Evolutionary conservation across 2,113 vertebrate genomes (phyloP).

Genomic region (Sphaerodactylus townsendi): DNA sequence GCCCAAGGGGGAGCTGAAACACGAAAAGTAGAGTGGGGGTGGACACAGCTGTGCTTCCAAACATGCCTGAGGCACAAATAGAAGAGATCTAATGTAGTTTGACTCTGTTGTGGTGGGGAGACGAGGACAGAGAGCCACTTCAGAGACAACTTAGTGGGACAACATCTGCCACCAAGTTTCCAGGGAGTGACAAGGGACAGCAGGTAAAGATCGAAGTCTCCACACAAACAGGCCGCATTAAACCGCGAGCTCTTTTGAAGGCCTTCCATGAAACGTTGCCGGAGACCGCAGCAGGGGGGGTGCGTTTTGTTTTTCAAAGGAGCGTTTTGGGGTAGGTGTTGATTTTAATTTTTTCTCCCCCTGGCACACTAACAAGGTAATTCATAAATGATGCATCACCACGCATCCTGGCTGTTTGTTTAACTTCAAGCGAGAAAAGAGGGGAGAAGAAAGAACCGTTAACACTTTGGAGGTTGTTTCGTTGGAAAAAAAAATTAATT

Average conservation of each 20-base stretch:
- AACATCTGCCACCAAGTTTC: conserved; percentile 95
- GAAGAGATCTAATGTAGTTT: conserved; percentile 89
- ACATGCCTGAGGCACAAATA: conserved; percentile 93
- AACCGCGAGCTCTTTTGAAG: conserved; percentile 82
- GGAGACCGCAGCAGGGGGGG: conserved; percentile 69
- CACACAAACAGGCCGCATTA: conserved; percentile 73
- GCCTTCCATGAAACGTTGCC: conserved; percentile 74
- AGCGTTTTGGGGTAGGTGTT: conserved; percentile 71
- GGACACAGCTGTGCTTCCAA: conserved; percentile 94
- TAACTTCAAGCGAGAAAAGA: conserved; percentile 41
- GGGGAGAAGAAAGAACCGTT: conserved; percentile 41
- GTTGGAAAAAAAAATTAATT: conserved; percentile 32
- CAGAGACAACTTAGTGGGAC: conserved; percentile 87
- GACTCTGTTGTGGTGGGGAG: conserved; percentile 88
- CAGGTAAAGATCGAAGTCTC: conserved; percentile 84
- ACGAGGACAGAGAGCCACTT: conserved; percentile 87
- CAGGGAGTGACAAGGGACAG: conserved; percentile 86
- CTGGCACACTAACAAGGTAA: conserved; percentile 78
- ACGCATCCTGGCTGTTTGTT: conserved; percentile 38
- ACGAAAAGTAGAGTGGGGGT: conserved; percentile 91
- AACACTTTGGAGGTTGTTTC: conserved; percentile 48
- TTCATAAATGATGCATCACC: conserved; percentile 86
- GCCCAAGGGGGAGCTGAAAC: conserved; percentile 89
- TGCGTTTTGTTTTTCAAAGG: conserved; percentile 83
- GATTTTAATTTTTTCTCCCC: conserved; percentile 71